Conservation (phyloP, 2,113 vertebrate genomes). For the Lanius collurio region DNA sequence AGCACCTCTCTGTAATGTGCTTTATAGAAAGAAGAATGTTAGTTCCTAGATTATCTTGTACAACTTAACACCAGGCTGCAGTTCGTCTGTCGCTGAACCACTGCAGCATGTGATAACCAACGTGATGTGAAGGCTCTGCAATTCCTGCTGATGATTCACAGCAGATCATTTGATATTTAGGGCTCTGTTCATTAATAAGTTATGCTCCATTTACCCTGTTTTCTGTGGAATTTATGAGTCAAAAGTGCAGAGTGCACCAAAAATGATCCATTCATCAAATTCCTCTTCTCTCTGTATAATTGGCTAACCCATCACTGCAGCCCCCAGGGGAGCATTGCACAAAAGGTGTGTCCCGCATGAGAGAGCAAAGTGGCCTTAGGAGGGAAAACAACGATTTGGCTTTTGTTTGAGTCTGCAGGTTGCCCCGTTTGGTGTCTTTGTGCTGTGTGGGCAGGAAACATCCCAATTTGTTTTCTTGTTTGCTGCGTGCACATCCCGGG, state of each 20-base stretch:
- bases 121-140: neutral
- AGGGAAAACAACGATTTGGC: neutral
- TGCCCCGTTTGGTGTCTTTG: neutral
- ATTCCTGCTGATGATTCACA: conserved; percentile 58
- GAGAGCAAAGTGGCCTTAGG: neutral
- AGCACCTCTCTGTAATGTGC: neutral
- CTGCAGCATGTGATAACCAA: neutral
- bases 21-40: neutral
- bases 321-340: conserved; percentile 29
- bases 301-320: conserved; percentile 40
- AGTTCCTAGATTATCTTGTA: neutral
- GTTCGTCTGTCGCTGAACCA: neutral
- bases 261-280: conserved; percentile 59
- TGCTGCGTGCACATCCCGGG: rapidly evolving
- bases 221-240: conserved; percentile 68
- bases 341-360: conserved; percentile 36
- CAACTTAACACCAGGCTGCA: neutral
- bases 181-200: conserved; percentile 69
- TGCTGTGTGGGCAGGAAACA: neutral
- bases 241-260: conserved; percentile 66
- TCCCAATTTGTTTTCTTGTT: neutral
- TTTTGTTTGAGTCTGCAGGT: conserved; percentile 4
- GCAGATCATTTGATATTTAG: conserved; percentile 68
- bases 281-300: neutral
- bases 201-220: conserved; percentile 71